These are phyloP conservation scores for Euglossa dilemma DNA, from an alignment of 1,140 invertebrate species.

Conservation along the genomic window DNA sequence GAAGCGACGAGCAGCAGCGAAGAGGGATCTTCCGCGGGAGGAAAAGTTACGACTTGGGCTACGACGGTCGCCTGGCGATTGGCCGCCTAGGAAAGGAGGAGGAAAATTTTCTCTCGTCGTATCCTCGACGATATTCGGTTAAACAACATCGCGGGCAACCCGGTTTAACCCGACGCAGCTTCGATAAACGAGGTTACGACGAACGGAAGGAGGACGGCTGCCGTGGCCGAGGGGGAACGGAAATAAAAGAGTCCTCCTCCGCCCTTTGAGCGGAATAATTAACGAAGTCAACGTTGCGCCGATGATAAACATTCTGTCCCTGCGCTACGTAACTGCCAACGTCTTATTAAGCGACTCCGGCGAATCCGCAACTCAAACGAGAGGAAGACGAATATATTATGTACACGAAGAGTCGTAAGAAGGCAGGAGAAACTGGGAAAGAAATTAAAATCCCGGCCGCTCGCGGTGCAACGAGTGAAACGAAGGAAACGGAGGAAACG, in stretches of 20 bases:
- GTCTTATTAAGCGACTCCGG: constrained; percentile 1
- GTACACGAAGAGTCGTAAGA: background rate
- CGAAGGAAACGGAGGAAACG: no score
- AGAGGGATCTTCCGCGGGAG: no score
- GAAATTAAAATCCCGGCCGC: no score
- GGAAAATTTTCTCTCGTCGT: constrained; percentile 22
- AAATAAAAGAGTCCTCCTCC: background rate
- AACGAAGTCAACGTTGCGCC: no score
- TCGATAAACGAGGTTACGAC: constrained; percentile 11
- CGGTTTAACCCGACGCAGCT: background rate
- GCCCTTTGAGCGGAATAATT: constrained; percentile 10
- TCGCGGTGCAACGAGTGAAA: background rate
- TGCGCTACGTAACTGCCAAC: background rate
- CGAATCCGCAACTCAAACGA: background rate
- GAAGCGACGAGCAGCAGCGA: background rate
- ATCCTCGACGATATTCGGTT: constrained; percentile 16
- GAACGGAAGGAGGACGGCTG: background rate
- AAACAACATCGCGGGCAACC: background rate
- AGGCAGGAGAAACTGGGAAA: no score
- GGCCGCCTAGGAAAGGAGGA: no score
- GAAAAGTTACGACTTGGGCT: background rate
- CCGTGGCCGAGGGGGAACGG: background rate
- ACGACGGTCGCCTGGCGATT: no score
- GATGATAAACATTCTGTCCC: background rate
- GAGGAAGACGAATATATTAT: background rate